These are phyloP conservation scores for Zhengitettix transpicula DNA, from an alignment of 2,888 invertebrate species.

Conservation along the genomic window DNA sequence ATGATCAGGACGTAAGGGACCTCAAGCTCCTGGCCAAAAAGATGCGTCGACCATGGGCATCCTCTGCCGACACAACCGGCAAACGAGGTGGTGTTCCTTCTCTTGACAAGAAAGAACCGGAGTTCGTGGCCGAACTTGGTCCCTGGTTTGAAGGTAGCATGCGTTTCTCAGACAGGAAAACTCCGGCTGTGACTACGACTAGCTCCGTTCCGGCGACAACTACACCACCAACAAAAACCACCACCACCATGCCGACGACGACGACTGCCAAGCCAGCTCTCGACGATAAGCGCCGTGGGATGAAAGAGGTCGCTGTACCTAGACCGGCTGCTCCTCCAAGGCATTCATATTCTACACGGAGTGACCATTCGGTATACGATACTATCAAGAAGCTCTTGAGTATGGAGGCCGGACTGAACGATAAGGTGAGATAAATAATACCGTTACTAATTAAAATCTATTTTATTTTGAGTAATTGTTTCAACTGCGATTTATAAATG, in stretches of 20 bases:
- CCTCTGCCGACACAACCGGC: neutral
- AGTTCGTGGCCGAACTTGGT: neutral
- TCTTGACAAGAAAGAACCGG: neutral
- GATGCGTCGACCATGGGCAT: neutral
- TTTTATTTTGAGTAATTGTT: too few relatives aligned
- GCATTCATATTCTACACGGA: constrained; percentile 30
- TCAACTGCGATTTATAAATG: too few relatives aligned
- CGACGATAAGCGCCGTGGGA: constrained; percentile 27
- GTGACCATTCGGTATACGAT: constrained; percentile 32
- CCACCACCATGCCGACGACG: constrained; percentile 12
- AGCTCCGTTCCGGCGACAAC: constrained; percentile 1
- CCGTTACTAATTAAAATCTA: too few relatives aligned
- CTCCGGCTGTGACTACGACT: neutral
- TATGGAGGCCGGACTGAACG: constrained; percentile 33
- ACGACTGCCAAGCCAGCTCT: constrained; percentile 13
- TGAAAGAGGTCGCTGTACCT: constrained; percentile 46
- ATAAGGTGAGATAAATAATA: constrained; percentile 14
- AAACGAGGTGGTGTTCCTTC: neutral
- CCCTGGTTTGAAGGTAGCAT: constrained; percentile 6
- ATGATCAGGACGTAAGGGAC: constrained; percentile 49
- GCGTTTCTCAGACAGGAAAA: constrained; percentile 16
- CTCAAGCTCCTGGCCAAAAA: constrained; percentile 42
- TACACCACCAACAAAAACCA: constrained; percentile 5
- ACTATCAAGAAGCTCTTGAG: constrained; percentile 38
- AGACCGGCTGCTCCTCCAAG: constrained; percentile 38